A percentile compares a stretch with the other conserved stretches of the same genome.
These are phyloP conservation scores for Deladenus siricidicola DNA, from an alignment of 2,888 invertebrate species.

Conservation along the genomic window DNA sequence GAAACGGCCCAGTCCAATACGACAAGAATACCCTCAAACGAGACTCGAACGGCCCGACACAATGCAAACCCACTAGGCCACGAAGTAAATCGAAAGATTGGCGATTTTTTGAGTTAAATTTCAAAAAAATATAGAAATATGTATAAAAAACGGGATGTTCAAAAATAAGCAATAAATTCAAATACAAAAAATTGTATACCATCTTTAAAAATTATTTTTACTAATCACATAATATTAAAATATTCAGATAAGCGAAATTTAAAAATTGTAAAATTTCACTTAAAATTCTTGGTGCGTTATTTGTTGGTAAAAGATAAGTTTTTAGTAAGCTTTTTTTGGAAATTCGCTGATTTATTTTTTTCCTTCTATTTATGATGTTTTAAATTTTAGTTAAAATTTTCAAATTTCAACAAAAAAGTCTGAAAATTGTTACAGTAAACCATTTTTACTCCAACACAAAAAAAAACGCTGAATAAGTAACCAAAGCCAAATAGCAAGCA, in stretches of 20 bases:
- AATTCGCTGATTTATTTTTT: not conserved
- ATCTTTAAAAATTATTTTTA: no score
- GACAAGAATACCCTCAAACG: constrained; percentile 13
- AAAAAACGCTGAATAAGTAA: not conserved
- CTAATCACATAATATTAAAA: no score
- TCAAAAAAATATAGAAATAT: no score
- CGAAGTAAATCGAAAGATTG: not conserved
- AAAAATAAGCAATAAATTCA: no score
- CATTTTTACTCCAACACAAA: not conserved
- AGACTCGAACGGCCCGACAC: not conserved
- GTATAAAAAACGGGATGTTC: no score
- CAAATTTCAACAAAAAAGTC: not conserved
- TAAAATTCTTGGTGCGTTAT: no score
- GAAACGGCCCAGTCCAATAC: constrained; percentile 2
- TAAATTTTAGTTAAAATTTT: not conserved
- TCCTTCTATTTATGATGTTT: not conserved
- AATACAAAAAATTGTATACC: no score
- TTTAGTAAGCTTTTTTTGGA: no score
- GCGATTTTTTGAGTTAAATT: no score
- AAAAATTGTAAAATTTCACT: no score
- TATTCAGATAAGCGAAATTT: no score
- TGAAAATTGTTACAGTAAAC: not conserved
- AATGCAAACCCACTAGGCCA: not conserved
- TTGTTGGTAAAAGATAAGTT: no score
- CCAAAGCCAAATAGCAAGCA: not conserved